Evolutionary conservation across 2,888 invertebrate species (phyloP), one percentile per base, ranked within the genome.

Genomic region (Chloroclysta siterata): DNA sequence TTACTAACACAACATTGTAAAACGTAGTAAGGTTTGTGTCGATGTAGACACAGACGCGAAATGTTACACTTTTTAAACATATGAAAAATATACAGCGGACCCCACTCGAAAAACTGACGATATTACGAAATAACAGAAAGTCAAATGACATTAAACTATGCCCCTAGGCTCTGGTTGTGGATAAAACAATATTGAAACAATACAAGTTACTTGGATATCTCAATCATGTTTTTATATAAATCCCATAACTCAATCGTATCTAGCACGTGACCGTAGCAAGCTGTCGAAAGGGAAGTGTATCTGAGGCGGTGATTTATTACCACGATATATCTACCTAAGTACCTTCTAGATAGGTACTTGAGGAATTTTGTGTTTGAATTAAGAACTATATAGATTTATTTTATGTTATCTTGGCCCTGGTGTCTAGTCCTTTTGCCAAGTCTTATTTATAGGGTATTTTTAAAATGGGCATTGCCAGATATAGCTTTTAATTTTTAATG

Each of bases 161-260:
- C 33, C 7, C 6, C 33, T 33, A 33, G 33, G 33, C 33, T 8
- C 33, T 1, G 2, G 41, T 41, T 5, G 2, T 2, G 14, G n/a
- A 46, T 46, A 46, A 46, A 17, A 2, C 4, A 46, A 17, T 11
- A 46, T 11, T 2, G 11, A 46, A 46, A 46, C 46, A 46, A 46
- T 46, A 46, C 15, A 46, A 46, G 15, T 17, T 11, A 46, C 15
- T 17, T 17, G 17, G 15, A 46, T 8, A 46, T 17, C 17, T 17
- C 46, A 46, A 44, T 41, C 53, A 39, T 42, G 33, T 55, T 51
- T 39, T 36, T 17, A 46, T 17, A 46, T 39, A 65, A 59, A 68
- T 68, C 68, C 48, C 66, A 63, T 68, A 68, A 66, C 60, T 71
- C 65, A 66, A 65, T 66, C 36, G 47, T 60, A 64, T 62, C 62